Conservation (phyloP, 2,113 vertebrate genomes). For the Neoarius graeffei region DNA sequence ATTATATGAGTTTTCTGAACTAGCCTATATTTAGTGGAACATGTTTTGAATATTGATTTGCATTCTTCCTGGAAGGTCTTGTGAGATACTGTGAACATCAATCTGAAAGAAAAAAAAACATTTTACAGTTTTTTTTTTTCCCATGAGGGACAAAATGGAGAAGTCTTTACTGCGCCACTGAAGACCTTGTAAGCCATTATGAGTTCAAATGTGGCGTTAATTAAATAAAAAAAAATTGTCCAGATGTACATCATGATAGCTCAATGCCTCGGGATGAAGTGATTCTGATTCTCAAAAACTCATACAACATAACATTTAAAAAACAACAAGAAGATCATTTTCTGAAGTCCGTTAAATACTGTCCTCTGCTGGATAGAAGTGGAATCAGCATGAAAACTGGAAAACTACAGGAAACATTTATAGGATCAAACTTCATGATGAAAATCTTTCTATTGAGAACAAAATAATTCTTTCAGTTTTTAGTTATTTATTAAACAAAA, state of each 20-base stretch:
- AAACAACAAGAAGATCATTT: too few species aligned
- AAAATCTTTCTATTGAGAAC: not conserved
- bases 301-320: not conserved
- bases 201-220: too few species aligned
- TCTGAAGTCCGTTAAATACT: not conserved
- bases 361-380: conserved; percentile 18
- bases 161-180: not conserved
- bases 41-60: not conserved
- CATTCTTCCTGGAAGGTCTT: conserved; percentile 12
- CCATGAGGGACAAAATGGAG: not conserved
- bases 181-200: not conserved
- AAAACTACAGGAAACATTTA: not conserved
- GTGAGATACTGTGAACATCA: not conserved
- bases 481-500: not conserved
- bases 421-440: not conserved
- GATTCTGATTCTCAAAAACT: not conserved
- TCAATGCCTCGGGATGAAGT: not conserved
- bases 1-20: not conserved
- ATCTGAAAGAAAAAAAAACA: not conserved
- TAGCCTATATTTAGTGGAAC: not conserved
- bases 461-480: not conserved
- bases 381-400: not conserved
- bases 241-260: not conserved
- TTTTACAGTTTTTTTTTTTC: not conserved
- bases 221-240: not conserved